These are phyloP conservation scores for Lamprologus speciosus DNA, from an alignment of 2,113 vertebrate species.

Conservation along the genomic window DNA sequence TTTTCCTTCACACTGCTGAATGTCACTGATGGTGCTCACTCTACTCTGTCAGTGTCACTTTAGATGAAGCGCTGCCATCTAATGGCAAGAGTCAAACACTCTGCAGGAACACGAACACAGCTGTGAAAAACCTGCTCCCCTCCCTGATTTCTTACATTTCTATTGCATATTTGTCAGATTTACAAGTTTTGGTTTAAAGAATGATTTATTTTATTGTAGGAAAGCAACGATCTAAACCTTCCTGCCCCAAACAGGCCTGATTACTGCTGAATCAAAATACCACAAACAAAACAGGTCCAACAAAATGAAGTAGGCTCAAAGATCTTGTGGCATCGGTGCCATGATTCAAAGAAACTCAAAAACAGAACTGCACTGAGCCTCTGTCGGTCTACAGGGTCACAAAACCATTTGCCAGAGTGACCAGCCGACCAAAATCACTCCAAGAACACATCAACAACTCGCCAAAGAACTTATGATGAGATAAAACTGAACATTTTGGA, in stretches of 20 bases:
- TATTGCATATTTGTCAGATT: not conserved
- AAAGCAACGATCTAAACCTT: not conserved
- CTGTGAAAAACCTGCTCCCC: not conserved
- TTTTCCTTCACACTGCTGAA: not conserved
- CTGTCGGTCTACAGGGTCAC: not conserved
- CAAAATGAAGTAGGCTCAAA: not conserved
- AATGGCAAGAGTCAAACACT: not conserved
- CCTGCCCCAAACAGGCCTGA: not conserved
- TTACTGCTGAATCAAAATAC: not conserved
- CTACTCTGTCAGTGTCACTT: not conserved
- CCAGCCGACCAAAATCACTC: not conserved
- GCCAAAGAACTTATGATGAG: not conserved
- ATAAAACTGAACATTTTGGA: not conserved
- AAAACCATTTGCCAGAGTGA: not conserved
- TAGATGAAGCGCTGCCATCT: conserved; percentile 15
- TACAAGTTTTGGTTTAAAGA: not conserved
- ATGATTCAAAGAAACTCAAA: not conserved
- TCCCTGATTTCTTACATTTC: not conserved
- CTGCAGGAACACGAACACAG: not conserved
- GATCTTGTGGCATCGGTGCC: not conserved
- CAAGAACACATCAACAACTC: not conserved
- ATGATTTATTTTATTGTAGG: not conserved
- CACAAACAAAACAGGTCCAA: not conserved
- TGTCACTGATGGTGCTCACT: not conserved
- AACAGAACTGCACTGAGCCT: not conserved